A percentile compares a stretch with the other conserved stretches of the same genome.
These are phyloP conservation scores for Hemicrepidius hirtus DNA, from an alignment of 2,888 invertebrate species.

Conservation along the genomic window DNA sequence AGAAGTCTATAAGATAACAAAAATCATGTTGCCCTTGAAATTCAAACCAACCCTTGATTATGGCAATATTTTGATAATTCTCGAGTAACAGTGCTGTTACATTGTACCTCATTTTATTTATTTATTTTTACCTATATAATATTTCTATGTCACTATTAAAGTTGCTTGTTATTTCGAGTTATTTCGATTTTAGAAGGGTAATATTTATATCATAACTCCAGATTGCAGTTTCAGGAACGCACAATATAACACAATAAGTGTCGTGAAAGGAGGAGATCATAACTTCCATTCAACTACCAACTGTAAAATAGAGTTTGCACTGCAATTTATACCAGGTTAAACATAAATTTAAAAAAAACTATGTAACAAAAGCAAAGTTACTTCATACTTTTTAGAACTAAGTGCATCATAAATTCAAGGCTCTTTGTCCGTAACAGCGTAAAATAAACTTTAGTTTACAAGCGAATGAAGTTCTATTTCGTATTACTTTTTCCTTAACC, in stretches of 20 bases:
- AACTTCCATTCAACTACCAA: constrained; percentile 10
- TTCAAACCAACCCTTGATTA: too few relatives aligned
- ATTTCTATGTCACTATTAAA: not conserved
- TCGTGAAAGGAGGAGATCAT: constrained; percentile 5
- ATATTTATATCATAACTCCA: not conserved
- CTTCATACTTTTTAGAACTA: constrained; percentile 17
- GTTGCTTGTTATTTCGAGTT: not conserved
- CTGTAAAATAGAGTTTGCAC: constrained; percentile 13
- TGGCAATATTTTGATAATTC: too few relatives aligned
- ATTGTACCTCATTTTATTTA: too few relatives aligned
- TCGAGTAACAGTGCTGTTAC: too few relatives aligned
- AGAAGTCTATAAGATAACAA: too few relatives aligned
- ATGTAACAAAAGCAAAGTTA: constrained; percentile 22
- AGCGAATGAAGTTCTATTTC: not conserved
- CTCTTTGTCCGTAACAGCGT: constrained; percentile 5
- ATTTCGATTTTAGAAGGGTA: not conserved
- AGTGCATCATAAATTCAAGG: constrained; percentile 21
- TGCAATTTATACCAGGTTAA: constrained; percentile 7
- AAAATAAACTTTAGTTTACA: constrained; percentile 4
- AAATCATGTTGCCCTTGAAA: too few relatives aligned
- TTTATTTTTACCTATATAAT: too few relatives aligned
- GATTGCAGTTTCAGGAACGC: not conserved
- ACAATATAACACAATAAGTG: constrained; percentile 4
- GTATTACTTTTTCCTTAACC: not conserved
- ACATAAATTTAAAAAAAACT: constrained; percentile 19